Conservation (phyloP, 2,888 invertebrate species). For the Dermolepida albohirtum region DNA sequence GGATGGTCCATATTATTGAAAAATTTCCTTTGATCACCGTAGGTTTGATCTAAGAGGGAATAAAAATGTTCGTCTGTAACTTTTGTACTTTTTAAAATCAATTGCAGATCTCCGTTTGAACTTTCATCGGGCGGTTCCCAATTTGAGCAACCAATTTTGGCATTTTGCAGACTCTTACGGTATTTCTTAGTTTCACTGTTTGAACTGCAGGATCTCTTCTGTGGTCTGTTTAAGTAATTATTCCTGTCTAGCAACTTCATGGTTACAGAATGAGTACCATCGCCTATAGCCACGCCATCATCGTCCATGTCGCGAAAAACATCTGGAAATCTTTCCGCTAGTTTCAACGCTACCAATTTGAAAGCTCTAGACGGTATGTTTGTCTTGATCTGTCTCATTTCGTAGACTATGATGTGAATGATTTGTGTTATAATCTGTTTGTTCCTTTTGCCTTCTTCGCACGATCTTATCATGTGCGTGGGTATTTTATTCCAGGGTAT, state of each 20-base stretch:
- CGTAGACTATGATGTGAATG: constrained; percentile 46
- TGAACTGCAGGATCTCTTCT: constrained; percentile 35
- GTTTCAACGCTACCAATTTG: constrained; percentile 47
- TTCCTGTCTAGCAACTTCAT: constrained; percentile 49
- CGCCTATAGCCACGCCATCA: constrained; percentile 49
- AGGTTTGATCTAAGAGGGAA: constrained; percentile 15
- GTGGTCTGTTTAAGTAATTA: constrained; percentile 50
- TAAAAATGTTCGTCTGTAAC: constrained; percentile 8
- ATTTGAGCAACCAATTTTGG: constrained; percentile 40
- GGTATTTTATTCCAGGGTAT: constrained; percentile 45
- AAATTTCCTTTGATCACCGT: constrained; percentile 40
- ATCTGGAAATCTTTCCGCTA: constrained; percentile 48
- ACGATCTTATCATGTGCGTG: constrained; percentile 35
- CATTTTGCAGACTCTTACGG: constrained; percentile 4
- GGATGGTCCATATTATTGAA: constrained; percentile 35
- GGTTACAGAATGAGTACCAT: constrained; percentile 48
- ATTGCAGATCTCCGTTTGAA: background rate
- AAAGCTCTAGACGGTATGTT: constrained; percentile 48
- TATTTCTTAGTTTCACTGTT: constrained; percentile 18
- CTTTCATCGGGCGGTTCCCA: constrained; percentile 30
- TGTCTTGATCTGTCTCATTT: constrained; percentile 46
- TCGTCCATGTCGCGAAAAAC: constrained; percentile 51
- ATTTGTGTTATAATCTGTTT: constrained; percentile 42
- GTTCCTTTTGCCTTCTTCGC: constrained; percentile 41
- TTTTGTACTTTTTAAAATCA: background rate